Evolutionary conservation across 2,113 vertebrate genomes (phyloP), one percentile per base, ranked within the genome.

Genomic region (Eurystomus gularis): DNA sequence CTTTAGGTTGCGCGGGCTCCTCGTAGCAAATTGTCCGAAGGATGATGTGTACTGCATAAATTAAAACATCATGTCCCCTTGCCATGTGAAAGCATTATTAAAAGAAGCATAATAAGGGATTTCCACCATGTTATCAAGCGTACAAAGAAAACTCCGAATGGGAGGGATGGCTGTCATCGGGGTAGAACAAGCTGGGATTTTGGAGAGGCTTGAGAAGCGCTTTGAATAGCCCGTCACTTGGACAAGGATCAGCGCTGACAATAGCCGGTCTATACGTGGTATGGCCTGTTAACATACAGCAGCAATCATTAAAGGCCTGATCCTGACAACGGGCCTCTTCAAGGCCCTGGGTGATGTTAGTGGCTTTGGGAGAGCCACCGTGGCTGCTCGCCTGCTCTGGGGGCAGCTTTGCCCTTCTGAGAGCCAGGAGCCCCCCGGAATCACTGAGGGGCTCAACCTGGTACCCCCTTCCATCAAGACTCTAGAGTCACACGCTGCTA

Each of bases 81-180:
- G 92, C 92, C 86, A 62, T 72, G 85, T 86, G 92, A 96, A 90
- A 95, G 88, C 85, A 73, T 95, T 96, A 93, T 96, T 94, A 94
- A 96, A 96, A 96, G 92, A 88, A 92, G 90, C 92, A 96, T 94
- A 90, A 94, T 94, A 93, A 96, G 93, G 94, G 96, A 96, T 95
- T 96, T 95, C 96, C 96, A 95, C 87, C 96, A 96, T 96, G 96
- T 96, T 96, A 96, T 96, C 94, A 90, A 87, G 96, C 29, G 33
- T 90, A 96, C 93, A 96, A 96, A 96, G 92, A 95, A 54, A 95
- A 93, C 88, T 90, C 87, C 51, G 68, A 91, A 95, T 93, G 94
- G 94, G 95, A 94, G 91, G 90, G 86, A 91, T 94, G 94, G 82
- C 85, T 95, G 92, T 92, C 88, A 92, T 92, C 25, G 28, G 84